These are phyloP conservation scores for Hapalemur alaotrensis DNA, from an alignment of 2,797 vertebrate species.

Conservation along the genomic window DNA sequence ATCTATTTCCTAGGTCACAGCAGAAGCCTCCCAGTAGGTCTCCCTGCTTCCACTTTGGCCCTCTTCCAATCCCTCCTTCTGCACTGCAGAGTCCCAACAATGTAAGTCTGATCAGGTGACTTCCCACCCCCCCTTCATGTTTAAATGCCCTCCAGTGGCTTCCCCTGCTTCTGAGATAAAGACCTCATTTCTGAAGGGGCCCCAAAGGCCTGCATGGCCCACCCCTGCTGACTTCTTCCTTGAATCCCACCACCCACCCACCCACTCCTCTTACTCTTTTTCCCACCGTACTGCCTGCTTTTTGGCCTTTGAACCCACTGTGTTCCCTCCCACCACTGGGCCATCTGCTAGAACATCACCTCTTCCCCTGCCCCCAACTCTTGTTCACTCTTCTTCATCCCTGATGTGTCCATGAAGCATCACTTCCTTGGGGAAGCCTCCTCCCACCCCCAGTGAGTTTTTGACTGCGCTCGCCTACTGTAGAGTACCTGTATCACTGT, in stretches of 20 bases:
- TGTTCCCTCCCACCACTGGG: background rate
- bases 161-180: constrained; percentile 3
- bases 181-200: background rate
- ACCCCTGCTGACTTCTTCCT: background rate
- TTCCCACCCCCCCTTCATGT: background rate
- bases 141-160: background rate
- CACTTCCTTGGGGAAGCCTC: background rate
- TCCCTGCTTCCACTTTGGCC: background rate
- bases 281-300: background rate
- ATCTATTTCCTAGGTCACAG: background rate
- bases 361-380: background rate
- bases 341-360: background rate
- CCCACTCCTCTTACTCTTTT: background rate
- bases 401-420: background rate
- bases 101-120: background rate
- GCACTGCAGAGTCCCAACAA: background rate
- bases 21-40: background rate
- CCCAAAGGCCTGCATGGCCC: background rate
- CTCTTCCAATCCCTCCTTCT: background rate
- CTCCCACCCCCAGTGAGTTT: background rate
- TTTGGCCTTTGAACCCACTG: background rate
- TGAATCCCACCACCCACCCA: background rate
- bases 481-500: background rate
- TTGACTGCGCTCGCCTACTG: background rate
- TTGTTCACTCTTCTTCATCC: background rate